Conservation (phyloP, 2,888 invertebrate genomes). For the Aphrophora alni region DNA sequence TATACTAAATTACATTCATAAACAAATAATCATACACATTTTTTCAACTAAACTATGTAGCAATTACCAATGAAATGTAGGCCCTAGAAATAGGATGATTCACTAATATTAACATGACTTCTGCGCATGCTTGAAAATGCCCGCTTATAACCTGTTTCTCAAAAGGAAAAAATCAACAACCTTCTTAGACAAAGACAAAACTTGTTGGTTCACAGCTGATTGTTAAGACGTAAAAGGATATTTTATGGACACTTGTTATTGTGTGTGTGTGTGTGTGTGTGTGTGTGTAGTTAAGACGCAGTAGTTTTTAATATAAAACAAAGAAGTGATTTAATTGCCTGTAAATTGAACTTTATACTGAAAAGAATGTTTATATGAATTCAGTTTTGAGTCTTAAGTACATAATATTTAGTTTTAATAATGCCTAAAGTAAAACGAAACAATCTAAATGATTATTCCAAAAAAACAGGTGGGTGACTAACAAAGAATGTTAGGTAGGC, state of each 20-base stretch:
- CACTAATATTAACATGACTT: too few species aligned
- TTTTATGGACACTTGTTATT: background rate
- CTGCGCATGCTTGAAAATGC: constrained; percentile 1
- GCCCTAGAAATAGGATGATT: too few species aligned
- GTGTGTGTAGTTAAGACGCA: background rate
- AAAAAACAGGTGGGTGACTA: background rate
- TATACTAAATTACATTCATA: too few species aligned
- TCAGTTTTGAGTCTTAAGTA: too few species aligned
- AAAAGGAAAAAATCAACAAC: background rate
- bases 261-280: too few species aligned
- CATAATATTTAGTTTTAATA: background rate
- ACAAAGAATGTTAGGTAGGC: background rate
- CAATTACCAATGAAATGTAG: too few species aligned
- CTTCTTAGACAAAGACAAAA: background rate
- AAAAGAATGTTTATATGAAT: background rate
- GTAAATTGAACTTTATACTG: background rate
- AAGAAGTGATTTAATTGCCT: background rate
- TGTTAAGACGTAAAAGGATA: background rate
- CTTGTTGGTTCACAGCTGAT: background rate
- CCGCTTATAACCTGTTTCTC: background rate
- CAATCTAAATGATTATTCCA: background rate
- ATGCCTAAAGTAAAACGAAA: background rate
- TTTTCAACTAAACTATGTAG: too few species aligned
- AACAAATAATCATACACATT: too few species aligned
- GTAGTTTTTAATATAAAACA: background rate